Evolutionary conservation across 2,113 vertebrate genomes (phyloP), one percentile per base, ranked within the genome.

Genomic region (Leptocoma aspasia): DNA sequence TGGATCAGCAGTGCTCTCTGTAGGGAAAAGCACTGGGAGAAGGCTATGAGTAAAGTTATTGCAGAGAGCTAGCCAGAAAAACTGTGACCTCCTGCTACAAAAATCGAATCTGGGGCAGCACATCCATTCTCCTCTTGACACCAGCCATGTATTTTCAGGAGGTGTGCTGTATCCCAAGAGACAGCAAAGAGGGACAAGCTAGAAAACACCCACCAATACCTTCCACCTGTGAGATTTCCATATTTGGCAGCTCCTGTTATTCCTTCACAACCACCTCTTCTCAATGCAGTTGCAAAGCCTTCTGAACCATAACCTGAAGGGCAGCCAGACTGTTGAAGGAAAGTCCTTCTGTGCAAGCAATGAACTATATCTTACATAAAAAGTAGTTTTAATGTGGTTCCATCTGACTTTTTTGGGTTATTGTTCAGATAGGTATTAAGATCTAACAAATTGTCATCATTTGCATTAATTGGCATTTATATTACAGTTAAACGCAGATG

Each of bases 401-500:
- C 35, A 84, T 41, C 66, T 92, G 45, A 92, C 26, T 68, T 72
- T 70, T 83, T 39, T 66, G 47, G 31, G 23, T 95, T 95, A 91
- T 91, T 95, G 63, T 90, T 89, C 85, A 92, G 60, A 78, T 68
- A 93, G 90, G 65, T 83, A 66, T 63, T 95, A 90, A 83, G 50
- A 92, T 57, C 76, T 45, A 69, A 93, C 53, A 81, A 89, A 64
- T 83, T 95, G 16, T n/a, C 61, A 85, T 92, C 24, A 70, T 83
- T 96, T 95, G 37, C 50, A 94, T 94, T 97, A 95, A 89, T 28
- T 91, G 57, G 21, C 39, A 94, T 86, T 96, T 96, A 56, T 70
- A 39, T 79, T 86, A 50, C 35, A 86, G 53, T 89, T 92, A 84
- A 94, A 21, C 77, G 33, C 53, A 95, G 60, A 82, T 91, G 77